These are phyloP conservation scores for Pantherophis alleghaniensis DNA, from an alignment of 2,797 vertebrate species.

Conservation along the genomic window DNA sequence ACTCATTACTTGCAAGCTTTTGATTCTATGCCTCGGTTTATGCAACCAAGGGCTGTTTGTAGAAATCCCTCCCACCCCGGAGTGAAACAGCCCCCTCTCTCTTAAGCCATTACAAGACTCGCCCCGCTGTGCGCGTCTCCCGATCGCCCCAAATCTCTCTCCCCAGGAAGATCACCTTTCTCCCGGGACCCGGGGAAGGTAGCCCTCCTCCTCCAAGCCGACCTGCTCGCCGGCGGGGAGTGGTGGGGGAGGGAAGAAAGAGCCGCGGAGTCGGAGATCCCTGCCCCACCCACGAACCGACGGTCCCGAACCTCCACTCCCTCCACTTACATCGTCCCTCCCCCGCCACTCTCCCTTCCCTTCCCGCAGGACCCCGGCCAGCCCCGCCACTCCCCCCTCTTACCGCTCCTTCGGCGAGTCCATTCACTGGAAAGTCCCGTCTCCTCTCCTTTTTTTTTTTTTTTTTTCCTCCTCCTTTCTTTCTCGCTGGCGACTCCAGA, in stretches of 20 bases:
- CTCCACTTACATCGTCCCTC: neutral
- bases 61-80: neutral
- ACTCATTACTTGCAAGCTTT: neutral
- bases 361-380: neutral
- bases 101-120: neutral
- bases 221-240: neutral
- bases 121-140: neutral
- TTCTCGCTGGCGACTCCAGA: neutral
- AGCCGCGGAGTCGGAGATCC: neutral
- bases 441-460: neutral
- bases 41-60: neutral
- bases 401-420: slow-evolving; percentile 13
- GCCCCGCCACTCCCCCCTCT: neutral
- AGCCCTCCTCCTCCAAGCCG: neutral
- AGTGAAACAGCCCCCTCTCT: neutral
- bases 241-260: fast-evolving
- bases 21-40: neutral
- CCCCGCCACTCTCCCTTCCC: neutral
- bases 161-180: neutral
- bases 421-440: slow-evolving; percentile 4
- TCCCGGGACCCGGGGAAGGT: neutral
- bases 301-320: neutral
- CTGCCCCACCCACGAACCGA: neutral
- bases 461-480: neutral
- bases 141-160: neutral